Evolutionary conservation across 2,888 invertebrate species (phyloP).

Genomic region (Sphinx pinastri): DNA sequence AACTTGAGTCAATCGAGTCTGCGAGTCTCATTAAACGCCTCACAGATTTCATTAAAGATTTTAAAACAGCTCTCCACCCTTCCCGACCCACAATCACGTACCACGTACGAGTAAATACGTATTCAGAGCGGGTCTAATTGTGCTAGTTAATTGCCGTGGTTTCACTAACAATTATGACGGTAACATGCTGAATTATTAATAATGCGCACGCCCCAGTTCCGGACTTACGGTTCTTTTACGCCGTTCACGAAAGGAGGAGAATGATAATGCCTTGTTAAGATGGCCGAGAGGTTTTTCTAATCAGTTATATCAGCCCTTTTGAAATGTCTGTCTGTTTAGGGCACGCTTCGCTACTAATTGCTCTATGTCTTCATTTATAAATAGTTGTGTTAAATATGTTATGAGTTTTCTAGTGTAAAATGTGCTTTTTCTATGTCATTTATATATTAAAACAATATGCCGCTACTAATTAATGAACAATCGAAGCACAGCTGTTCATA

Average conservation of each 20-base stretch:
- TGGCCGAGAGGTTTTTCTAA: too few species aligned
- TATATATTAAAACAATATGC: too few species aligned
- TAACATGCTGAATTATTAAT: constrained; percentile 77
- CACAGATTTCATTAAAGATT: not conserved
- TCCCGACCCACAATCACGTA: not conserved
- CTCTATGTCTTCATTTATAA: too few species aligned
- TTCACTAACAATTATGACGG: constrained; percentile 81
- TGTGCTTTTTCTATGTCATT: too few species aligned
- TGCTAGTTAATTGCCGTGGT: constrained; percentile 73
- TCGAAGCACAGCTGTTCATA: too few species aligned
- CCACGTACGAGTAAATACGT: constrained; percentile 34
- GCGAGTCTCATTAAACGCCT: not conserved
- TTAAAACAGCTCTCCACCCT: constrained; percentile 9
- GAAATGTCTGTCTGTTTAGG: too few species aligned
- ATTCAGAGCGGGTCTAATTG: constrained; percentile 81
- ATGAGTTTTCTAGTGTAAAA: too few species aligned
- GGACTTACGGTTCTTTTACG: constrained; percentile 32
- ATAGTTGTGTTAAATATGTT: too few species aligned
- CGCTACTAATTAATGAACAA: too few species aligned
- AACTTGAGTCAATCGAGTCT: not conserved
- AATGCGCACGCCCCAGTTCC: constrained; percentile 58
- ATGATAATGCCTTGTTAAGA: constrained; percentile 9
- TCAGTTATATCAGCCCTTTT: too few species aligned
- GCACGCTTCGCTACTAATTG: too few species aligned
- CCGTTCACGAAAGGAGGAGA: constrained; percentile 10